phyloP scores from a whole-genome alignment of 2,113 vertebrate species.

The Colossoma macropomum region DNA sequence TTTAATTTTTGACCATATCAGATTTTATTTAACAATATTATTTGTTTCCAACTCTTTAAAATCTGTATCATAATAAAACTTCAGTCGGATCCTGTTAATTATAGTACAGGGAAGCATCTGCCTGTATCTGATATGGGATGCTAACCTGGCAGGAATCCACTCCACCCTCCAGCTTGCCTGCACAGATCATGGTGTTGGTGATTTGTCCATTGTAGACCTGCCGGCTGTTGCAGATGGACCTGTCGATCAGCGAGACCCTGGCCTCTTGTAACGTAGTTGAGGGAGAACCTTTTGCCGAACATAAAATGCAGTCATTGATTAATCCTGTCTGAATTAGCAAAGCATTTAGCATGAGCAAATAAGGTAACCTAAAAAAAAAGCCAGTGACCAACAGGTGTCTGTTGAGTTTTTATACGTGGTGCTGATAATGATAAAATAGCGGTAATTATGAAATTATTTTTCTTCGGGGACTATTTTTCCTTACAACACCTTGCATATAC shows the following conservation, averaged over 20 bases:
- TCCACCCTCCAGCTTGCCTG: slow-evolving; percentile 80
- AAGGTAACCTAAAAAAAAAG: no score
- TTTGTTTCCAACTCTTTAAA: no score
- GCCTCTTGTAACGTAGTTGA: slow-evolving; percentile 79
- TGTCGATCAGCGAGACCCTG: slow-evolving; percentile 78
- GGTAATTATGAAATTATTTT: no score
- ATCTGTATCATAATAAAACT: no score
- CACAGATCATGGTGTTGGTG: slow-evolving; percentile 88
- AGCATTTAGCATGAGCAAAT: neutral
- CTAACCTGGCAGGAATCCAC: slow-evolving; percentile 90
- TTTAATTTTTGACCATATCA: no score
- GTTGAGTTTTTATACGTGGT: no score
- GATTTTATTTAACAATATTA: no score
- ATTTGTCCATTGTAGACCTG: slow-evolving; percentile 73
- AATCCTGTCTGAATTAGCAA: neutral
- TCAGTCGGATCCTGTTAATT: no score
- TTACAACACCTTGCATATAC: no score
- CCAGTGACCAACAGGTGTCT: no score
- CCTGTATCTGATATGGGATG: neutral
- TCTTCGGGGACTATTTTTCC: no score
- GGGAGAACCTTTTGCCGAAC: slow-evolving; percentile 69
- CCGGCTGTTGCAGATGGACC: slow-evolving; percentile 71
- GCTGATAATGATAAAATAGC: no score
- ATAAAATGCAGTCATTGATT: neutral
- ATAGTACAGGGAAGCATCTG: neutral